phyloP scores from a whole-genome alignment of 2,888 invertebrate species.

The Myopa tessellatipennis region DNA sequence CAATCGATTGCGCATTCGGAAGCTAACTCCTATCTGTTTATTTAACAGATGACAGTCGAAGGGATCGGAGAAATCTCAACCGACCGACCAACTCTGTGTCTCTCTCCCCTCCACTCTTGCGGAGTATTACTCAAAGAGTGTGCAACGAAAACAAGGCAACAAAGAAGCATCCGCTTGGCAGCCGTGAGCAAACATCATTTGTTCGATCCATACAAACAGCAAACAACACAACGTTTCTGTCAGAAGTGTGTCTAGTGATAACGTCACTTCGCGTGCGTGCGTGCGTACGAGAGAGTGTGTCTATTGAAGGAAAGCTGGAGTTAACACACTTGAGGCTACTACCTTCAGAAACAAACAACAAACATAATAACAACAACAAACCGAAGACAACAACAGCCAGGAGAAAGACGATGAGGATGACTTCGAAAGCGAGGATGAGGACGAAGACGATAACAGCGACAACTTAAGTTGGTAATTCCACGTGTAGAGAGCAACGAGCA shows the following conservation, averaged over 20 bases:
- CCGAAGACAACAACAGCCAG: neutral
- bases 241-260: constrained; percentile 32
- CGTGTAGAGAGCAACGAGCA: neutral
- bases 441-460: neutral
- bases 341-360: neutral
- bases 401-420: neutral
- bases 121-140: neutral
- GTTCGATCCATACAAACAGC: constrained; percentile 17
- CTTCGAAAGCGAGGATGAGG: neutral
- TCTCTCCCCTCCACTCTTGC: neutral
- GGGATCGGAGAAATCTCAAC: too few species aligned
- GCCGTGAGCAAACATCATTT: constrained; percentile 21
- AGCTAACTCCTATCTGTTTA: neutral
- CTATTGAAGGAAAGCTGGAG: neutral
- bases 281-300: neutral
- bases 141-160: constrained; percentile 12
- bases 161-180: constrained; percentile 12
- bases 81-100: neutral
- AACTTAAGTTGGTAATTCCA: constrained; percentile 27
- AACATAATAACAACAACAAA: neutral
- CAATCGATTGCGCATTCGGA: constrained; percentile 33
- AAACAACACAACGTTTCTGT: constrained; percentile 30
- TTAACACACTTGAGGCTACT: constrained; percentile 34
- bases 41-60: neutral
- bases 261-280: neutral